Evolutionary conservation across 2,888 invertebrate genomes (phyloP).

Genomic region (Macrostomum cliftonense): DNA sequence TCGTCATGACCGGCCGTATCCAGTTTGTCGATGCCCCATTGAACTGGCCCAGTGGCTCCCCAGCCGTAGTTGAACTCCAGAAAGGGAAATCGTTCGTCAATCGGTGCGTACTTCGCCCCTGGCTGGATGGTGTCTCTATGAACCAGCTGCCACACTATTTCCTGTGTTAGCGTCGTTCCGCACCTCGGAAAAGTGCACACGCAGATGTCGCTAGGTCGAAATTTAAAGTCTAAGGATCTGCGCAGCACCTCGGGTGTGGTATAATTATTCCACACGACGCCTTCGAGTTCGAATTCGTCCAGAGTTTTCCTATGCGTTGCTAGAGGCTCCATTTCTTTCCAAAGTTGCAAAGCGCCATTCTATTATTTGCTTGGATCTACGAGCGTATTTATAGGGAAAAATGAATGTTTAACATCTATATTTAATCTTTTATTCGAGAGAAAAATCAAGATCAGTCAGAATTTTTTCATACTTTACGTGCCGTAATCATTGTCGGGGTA

Average conservation of each 20-base stretch:
- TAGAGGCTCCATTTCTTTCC: too few species aligned
- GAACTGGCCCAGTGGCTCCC: neutral
- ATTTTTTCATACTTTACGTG: too few species aligned
- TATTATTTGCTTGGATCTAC: too few species aligned
- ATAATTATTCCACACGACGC: slow-evolving; percentile 5
- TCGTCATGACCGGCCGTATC: neutral
- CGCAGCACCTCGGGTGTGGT: slow-evolving; percentile 4
- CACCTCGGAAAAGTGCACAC: slow-evolving; percentile 5
- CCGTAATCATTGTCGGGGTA: too few species aligned
- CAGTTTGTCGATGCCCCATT: neutral
- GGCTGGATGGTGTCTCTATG: neutral
- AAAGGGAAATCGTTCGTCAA: slow-evolving; percentile 2
- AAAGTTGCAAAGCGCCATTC: too few species aligned
- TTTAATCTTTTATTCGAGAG: too few species aligned
- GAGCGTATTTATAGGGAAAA: too few species aligned
- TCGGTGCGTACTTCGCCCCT: neutral
- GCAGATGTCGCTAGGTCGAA: neutral
- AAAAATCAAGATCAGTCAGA: too few species aligned
- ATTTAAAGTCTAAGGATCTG: neutral
- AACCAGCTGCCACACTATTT: slow-evolving; percentile 4
- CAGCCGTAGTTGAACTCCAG: slow-evolving; percentile 1
- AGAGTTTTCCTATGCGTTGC: too few species aligned
- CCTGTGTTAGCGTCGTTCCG: slow-evolving; percentile 5
- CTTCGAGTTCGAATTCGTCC: slow-evolving; percentile 2
- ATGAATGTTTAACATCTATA: too few species aligned